Conservation (phyloP, 2,888 invertebrate species). For the Isotomurus palustris region DNA sequence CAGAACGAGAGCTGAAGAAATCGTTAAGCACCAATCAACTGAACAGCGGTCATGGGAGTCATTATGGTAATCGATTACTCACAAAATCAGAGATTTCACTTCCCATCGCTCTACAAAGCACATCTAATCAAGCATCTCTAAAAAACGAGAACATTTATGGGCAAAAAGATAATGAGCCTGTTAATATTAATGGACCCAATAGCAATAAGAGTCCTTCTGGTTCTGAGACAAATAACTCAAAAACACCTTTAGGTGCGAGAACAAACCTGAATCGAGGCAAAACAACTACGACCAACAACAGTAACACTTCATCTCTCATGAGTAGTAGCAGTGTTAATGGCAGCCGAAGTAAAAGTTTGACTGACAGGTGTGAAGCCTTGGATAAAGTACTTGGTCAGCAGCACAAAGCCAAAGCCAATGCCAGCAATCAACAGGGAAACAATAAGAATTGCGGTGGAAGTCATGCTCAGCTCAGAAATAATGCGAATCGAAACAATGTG, state of each 20-base stretch:
- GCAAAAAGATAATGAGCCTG: conserved; percentile 1
- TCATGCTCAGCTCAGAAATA: neutral
- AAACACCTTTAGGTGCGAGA: conserved; percentile 2
- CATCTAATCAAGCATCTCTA: conserved; percentile 18
- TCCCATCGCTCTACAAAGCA: conserved; percentile 33
- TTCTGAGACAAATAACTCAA: conserved; percentile 10
- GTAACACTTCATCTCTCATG: neutral
- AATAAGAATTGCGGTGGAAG: conserved; percentile 1
- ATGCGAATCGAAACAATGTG: neutral
- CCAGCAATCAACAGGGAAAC: neutral
- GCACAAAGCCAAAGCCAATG: neutral
- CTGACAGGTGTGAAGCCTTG: conserved; percentile 41
- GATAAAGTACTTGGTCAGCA: conserved; percentile 34
- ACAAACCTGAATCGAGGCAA: neutral
- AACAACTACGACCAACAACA: neutral
- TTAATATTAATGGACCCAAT: neutral
- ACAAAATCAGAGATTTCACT: conserved; percentile 40
- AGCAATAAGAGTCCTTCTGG: conserved; percentile 5
- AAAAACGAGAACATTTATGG: conserved; percentile 4
- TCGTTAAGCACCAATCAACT: neutral
- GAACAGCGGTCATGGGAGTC: conserved; percentile 17
- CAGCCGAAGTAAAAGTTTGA: conserved; percentile 36
- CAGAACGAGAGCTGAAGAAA: conserved; percentile 19
- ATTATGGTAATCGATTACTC: conserved; percentile 25
- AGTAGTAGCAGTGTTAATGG: neutral